Conservation (phyloP, 1,140 invertebrate genomes). For the Tachypleus tridentatus region DNA sequence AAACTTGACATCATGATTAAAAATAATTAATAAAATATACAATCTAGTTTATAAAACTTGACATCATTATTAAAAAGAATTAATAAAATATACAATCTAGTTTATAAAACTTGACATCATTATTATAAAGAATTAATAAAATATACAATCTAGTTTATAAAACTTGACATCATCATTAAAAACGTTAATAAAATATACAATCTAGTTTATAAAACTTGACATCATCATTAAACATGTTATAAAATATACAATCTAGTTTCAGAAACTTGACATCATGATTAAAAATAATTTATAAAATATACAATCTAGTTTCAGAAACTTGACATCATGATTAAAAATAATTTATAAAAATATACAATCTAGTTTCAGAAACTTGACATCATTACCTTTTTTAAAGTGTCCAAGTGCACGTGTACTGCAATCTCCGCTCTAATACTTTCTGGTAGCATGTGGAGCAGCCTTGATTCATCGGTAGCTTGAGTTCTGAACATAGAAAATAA, state of each 20-base stretch:
- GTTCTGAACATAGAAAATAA: constrained; percentile 8
- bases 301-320: not conserved
- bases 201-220: not conserved
- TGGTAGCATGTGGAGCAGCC: constrained; percentile 17
- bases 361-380: not conserved
- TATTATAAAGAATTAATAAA: no score
- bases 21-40: not conserved
- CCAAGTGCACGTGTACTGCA: constrained; percentile 19
- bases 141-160: no score
- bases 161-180: not conserved
- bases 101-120: not conserved
- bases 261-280: not conserved
- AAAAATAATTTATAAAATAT: not conserved
- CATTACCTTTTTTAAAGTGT: constrained; percentile 14
- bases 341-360: not conserved
- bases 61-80: not conserved
- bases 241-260: no score
- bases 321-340: not conserved
- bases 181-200: not conserved
- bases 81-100: not conserved
- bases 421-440: constrained; percentile 19
- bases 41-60: not conserved
- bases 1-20: not conserved
- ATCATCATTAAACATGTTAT: no score
- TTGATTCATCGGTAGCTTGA: constrained; percentile 18